A percentile compares a stretch with the other conserved stretches of the same genome.
phyloP scores from a whole-genome alignment of 2,113 vertebrate genomes.

The Motacilla tschutschensis region DNA sequence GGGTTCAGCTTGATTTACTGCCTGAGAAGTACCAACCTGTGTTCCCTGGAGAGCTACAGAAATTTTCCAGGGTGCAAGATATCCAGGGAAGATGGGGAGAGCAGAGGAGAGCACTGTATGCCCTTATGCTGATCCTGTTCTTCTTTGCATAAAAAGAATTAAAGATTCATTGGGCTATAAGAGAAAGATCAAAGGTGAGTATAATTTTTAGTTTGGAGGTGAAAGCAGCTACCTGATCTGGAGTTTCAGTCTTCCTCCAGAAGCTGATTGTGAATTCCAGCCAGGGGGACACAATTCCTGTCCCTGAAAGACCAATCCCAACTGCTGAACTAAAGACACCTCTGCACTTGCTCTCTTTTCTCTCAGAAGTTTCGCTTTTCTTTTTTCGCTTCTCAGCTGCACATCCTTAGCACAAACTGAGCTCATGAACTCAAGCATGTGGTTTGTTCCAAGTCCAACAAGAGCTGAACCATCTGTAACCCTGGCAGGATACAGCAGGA shows the following conservation, averaged over 20 bases:
- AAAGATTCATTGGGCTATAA: conserved; percentile 9
- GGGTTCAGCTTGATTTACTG: neutral
- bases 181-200: neutral
- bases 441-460: neutral
- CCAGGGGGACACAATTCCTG: neutral
- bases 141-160: conserved; percentile 13
- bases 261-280: conserved; percentile 10
- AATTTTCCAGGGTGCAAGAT: neutral
- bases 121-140: neutral
- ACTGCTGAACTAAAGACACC: neutral
- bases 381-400: neutral
- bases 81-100: neutral
- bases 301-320: neutral
- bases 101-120: neutral
- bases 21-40: neutral
- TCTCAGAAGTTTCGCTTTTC: neutral
- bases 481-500: neutral
- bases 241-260: neutral
- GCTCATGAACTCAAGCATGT: neutral
- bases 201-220: neutral
- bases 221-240: neutral
- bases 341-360: neutral
- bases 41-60: neutral
- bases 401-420: neutral
- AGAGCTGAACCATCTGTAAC: neutral